Base-by-base conservation (phyloP, 2,797 vertebrate genomes). In the Eurystomus glaucurus region DNA sequence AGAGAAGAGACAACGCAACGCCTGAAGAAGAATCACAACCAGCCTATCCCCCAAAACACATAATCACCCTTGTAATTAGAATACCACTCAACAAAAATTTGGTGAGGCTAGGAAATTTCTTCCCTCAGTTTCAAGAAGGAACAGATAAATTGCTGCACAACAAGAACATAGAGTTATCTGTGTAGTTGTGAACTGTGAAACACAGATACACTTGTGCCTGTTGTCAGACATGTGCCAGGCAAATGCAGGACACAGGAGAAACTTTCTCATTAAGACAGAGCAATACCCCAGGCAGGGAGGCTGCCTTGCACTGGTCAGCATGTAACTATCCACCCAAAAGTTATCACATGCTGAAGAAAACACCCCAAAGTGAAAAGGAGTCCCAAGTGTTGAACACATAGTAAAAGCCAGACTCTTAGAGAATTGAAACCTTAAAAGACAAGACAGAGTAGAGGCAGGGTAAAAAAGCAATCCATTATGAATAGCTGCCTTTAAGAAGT, bases 41-140 rank as follows among this genome's bases (percentile, higher is more conserved):
- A 66, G 5, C 3, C 17, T 43, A n/a, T 66, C 21, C 22, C 19
- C 23, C 6, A 18, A 76, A 83, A 2, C 23, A 39, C 10, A 8
- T 55, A 11, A 58, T 43, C 22, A 28, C 0, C 0, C 43, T 72
- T 10, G 11, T 26, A 48, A 48, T 5, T 39, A 20, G 11, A 80
- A 13, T 28, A 41, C 4, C 2, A 2, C 19, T 51, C 39, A 48
- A 12, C 6, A 60, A 81, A 68, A 72, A 43, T 33, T 33, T 58
- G 60, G 17, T 50, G 28, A 37, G 26, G 25, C 29, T 71, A 61
- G 37, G 71, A 70, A 51, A 41, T 57, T 2, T 18, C 12, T 61
- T 85, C 9, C 12, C 20, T 81, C 37, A 4, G 2, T 45, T 71
- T 29, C 45, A 68, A 57, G 61, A 71, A 62, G 28, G 33, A 68